Base-by-base conservation (phyloP, 1,140 invertebrate genomes). In the Drosophila quadrilineata region DNA sequence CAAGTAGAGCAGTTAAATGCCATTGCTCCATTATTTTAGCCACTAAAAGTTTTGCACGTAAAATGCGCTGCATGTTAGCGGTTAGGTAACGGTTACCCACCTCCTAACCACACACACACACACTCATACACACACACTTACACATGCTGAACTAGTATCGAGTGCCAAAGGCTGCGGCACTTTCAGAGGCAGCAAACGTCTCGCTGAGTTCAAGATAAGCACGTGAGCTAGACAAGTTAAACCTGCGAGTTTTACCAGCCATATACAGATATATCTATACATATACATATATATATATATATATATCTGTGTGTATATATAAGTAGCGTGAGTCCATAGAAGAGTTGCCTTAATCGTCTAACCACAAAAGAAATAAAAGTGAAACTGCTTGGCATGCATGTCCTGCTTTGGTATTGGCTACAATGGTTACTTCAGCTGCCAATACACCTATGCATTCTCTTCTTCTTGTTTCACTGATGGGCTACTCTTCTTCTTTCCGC, bases 41-140 rank as follows among this genome's bases (percentile, higher is more conserved):
- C 73, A 84, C 77, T 72, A 77, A 84, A 84, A 84, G 48, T 84
- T 84, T 74, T 64, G 77, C 73, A 84, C 77, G 79, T 85, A 60
- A 63, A 70, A 73, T 82, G 77, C 77, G 71, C 64, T 76, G 80
- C 77, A 84, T 60, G 71, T 57, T 69, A 54, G 46, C 66, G 65
- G 52, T 75, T 67, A 36, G 31, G 58, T 71, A 22, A 52, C 57
- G 28, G 21, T 50, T 43, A 41, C 12, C 28, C 35, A 6, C 6
- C 26, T 33, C 3, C 24, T 26, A n/a, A 10, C 36, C n/a, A 4
- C 8, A 12, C 40, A 22, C n/a, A 3, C 6, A 9, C 8, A 24
- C n/a, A 0, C 9, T 12, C 0, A 9, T 6, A 12, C 26, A 2
- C 10, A 1, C 2, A 10, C 12, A 0, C 14, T 41, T 41, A 52